Percentiles rank a stretch among this genome's conserved stretches.
phyloP scores from a whole-genome alignment of 2,888 invertebrate genomes.

The Synergus umbraculus region DNA sequence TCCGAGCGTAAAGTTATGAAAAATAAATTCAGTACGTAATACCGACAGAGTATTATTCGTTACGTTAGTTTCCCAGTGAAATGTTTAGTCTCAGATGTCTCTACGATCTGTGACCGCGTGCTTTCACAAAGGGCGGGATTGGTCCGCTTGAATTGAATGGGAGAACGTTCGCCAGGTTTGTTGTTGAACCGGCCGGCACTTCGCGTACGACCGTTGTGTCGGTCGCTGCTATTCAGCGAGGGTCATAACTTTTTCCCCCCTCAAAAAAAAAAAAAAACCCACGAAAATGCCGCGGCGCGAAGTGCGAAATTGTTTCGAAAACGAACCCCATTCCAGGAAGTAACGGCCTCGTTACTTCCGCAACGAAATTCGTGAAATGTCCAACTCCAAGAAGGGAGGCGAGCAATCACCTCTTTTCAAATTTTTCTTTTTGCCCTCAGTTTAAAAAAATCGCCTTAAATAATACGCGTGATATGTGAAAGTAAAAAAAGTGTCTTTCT shows the following conservation, averaged over 20 bases:
- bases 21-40: not conserved
- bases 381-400: not conserved
- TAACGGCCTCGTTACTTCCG: constrained; percentile 24
- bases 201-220: constrained; percentile 72
- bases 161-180: constrained; percentile 49
- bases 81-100: not conserved
- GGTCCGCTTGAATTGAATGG: constrained; percentile 54
- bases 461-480: not conserved
- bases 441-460: not conserved
- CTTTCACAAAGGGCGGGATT: constrained; percentile 42
- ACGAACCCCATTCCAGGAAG: constrained; percentile 31
- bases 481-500: constrained; percentile 12
- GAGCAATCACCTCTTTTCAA: constrained; percentile 3
- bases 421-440: not conserved
- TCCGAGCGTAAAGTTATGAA: too few relatives aligned
- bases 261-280: constrained; percentile 25
- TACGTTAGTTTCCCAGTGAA: not conserved
- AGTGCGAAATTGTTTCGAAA: constrained; percentile 41
- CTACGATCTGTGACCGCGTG: not conserved
- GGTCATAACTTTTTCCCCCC: not conserved
- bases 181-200: constrained; percentile 63
- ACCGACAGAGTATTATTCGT: not conserved
- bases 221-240: constrained; percentile 54
- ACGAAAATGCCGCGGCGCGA: constrained; percentile 48
- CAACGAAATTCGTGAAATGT: constrained; percentile 9